Evolutionary conservation across 2,797 vertebrate genomes (phyloP), one percentile per base, ranked within the genome.

Genomic region (Microtus agrestis): DNA sequence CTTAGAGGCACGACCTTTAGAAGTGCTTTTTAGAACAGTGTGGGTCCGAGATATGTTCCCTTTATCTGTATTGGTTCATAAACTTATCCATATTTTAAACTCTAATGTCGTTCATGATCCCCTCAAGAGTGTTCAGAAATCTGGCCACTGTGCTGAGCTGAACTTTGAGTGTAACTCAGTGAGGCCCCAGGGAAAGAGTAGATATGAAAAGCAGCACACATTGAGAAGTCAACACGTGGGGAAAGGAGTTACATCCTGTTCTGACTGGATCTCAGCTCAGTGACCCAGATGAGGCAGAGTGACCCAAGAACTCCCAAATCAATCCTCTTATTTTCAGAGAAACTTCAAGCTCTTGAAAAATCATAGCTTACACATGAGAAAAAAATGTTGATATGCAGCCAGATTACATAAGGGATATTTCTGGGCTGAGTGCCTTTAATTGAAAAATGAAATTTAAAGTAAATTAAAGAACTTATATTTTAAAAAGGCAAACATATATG

Each of bases 181-280:
- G 94, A 94, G 76, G 89, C 69, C 67, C 77, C 12, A 90, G 93
- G 61, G 96, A 97, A 21, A 79, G 3, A 85, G 48, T 89, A 85
- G 89, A 87, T 97, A 97, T 97, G 96, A 91, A 97, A 95, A 95
- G 80, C 43, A 95, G 5, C 84, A 74, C 67, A 80, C 67, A 97
- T 89, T 94, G 77, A 95, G 94, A 97, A 95, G 82, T 51, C 79
- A 93, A 56, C 61, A 92, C 65, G 9, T 0, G 78, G 96, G 91
- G 95, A 95, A 76, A 96, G 65, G 25, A 95, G 37, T 77, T 91
- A 37, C 87, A 93, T 93, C 87, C 79, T 95, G 73, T 93, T 97
- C 95, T 94, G 43, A 91, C 73, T 88, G 59, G 46, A 79, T 95
- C 87, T 51, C 67, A 93, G 71, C 67, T 97, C 93, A 86, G 84